Evolutionary conservation across 2,888 invertebrate genomes (phyloP).

Genomic region (Hartigia nigra): DNA sequence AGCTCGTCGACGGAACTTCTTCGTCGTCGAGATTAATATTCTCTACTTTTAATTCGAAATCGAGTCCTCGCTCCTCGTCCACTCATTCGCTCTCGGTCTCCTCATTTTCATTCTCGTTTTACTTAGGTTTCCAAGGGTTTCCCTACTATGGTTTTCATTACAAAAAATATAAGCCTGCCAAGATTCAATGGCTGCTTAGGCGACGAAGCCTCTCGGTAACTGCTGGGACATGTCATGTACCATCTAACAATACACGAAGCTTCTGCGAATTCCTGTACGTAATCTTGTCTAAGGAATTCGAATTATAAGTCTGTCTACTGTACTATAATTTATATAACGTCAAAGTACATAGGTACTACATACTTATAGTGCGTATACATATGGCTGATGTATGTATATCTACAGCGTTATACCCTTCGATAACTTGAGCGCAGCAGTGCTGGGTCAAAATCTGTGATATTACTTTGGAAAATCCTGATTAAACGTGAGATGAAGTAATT

Average conservation of each 20-base stretch:
- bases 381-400: not conserved
- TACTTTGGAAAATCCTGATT: constrained; percentile 7
- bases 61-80: not conserved
- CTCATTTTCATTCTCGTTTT: not conserved
- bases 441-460: constrained; percentile 3
- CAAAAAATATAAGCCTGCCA: not conserved
- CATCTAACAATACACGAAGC: not conserved
- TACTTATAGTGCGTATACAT: too few species aligned
- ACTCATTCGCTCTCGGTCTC: not conserved
- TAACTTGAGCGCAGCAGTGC: not conserved
- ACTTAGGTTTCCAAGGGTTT: not conserved
- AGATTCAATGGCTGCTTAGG: not conserved
- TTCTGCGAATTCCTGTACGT: not conserved
- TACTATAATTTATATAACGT: not conserved
- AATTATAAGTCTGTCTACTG: not conserved
- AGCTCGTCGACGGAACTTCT: not conserved
- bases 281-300: not conserved
- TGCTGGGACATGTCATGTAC: not conserved
- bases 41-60: constrained; percentile 2
- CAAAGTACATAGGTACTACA: not conserved
- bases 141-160: not conserved
- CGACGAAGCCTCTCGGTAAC: not conserved
- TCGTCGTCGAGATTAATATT: not conserved
- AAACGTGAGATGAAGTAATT: constrained; percentile 3
- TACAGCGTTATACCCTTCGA: not conserved